These are phyloP conservation scores for Hetaerina titia DNA, from an alignment of 2,888 invertebrate species.

Conservation along the genomic window DNA sequence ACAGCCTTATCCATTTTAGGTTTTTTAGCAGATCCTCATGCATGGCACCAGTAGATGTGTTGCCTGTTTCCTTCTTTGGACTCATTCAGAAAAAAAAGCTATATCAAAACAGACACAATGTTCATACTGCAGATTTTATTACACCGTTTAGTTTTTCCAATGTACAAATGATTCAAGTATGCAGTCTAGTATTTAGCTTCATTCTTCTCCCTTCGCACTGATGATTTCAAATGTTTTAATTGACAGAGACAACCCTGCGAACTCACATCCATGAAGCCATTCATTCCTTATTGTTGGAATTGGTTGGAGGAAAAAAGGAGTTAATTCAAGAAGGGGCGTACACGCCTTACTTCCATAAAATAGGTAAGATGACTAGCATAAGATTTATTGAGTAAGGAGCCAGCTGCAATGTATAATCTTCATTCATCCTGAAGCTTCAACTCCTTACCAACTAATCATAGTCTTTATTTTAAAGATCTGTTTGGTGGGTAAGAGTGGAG, in stretches of 20 bases:
- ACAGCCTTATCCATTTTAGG: not conserved
- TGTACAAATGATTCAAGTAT: not conserved
- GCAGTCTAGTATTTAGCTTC: not conserved
- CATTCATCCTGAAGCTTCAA: not conserved
- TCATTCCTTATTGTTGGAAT: conserved; percentile 66
- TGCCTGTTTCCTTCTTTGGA: not conserved
- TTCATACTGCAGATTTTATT: not conserved
- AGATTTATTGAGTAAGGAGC: not conserved
- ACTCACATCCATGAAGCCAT: conserved; percentile 70
- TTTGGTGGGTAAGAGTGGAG: too few species aligned
- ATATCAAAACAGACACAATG: not conserved
- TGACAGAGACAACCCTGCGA: conserved; percentile 69
- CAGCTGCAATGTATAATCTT: not conserved
- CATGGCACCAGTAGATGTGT: not conserved
- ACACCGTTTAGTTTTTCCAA: not conserved
- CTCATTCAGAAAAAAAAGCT: not conserved
- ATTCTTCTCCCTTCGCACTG: not conserved
- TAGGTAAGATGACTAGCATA: conserved; percentile 75
- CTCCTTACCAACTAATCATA: too few species aligned
- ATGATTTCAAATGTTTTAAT: not conserved
- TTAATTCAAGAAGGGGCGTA: conserved; percentile 73
- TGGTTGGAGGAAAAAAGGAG: conserved; percentile 70
- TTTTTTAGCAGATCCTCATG: not conserved
- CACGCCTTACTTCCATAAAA: conserved; percentile 78
- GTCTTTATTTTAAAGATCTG: too few species aligned